A percentile compares a stretch with the other conserved stretches of the same genome.
Evolutionary conservation across 2,113 vertebrate genomes (phyloP).

Genomic region (Paratilapia polleni): DNA sequence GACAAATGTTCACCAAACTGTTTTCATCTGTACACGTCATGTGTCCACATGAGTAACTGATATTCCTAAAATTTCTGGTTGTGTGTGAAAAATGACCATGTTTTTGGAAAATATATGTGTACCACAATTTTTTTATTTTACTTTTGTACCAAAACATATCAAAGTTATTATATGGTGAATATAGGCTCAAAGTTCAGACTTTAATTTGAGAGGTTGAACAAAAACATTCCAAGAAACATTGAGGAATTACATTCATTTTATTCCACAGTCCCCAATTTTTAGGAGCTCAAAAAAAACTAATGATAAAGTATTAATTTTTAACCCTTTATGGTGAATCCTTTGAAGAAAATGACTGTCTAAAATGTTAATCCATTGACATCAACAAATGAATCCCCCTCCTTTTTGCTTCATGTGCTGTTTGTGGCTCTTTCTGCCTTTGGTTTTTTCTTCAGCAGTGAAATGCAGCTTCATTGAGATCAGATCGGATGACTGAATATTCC

Average conservation of each 20-base stretch:
- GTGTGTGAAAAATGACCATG: not conserved
- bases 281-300: not conserved
- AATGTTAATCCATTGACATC: not conserved
- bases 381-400: not conserved
- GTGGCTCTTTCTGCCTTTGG: not conserved
- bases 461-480: not conserved
- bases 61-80: not conserved
- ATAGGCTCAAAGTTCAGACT: not conserved
- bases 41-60: not conserved
- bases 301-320: not conserved
- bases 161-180: not conserved
- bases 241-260: not conserved
- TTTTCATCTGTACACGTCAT: not conserved
- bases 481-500: not conserved
- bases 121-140: not conserved
- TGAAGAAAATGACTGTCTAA: not conserved
- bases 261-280: not conserved
- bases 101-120: not conserved
- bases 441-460: not conserved
- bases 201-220: not conserved
- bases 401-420: not conserved
- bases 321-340: not conserved
- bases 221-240: not conserved
- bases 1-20: not conserved
- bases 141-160: not conserved